phyloP scores from a whole-genome alignment of 2,797 vertebrate genomes.

The Characodon lateralis region DNA sequence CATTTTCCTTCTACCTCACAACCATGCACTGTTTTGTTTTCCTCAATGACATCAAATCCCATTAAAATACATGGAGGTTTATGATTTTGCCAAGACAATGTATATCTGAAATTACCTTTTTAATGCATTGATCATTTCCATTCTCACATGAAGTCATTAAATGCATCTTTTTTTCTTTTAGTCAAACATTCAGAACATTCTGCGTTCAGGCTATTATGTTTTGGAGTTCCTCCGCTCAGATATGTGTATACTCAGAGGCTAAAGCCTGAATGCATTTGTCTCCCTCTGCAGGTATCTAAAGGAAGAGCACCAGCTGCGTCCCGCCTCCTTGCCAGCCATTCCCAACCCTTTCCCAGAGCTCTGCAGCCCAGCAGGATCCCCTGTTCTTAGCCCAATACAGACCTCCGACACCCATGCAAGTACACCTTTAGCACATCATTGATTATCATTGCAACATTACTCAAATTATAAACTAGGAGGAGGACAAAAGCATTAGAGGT shows the following conservation, averaged over 20 bases:
- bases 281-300: slow-evolving; percentile 87
- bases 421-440: not conserved
- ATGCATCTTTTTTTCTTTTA: not conserved
- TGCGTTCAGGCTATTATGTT: not conserved
- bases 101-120: not conserved
- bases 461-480: not conserved
- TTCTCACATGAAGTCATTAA: not conserved
- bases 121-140: not conserved
- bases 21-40: not conserved
- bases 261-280: slow-evolving; percentile 50
- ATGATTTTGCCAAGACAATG: too few species aligned
- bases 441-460: not conserved
- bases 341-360: slow-evolving; percentile 97
- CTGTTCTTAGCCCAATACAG: slow-evolving; percentile 85
- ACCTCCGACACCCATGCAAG: slow-evolving; percentile 78
- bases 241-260: not conserved
- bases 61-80: not conserved
- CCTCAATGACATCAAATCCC: not conserved
- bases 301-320: slow-evolving; percentile 90
- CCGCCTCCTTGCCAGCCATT: slow-evolving; percentile 95
- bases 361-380: slow-evolving; percentile 87
- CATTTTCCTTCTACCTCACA: not conserved
- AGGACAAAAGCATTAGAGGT: not conserved
- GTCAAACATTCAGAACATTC: not conserved
- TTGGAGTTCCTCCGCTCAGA: not conserved